phyloP scores from a whole-genome alignment of 2,113 vertebrate genomes.

The Corythornis madagascariensis region DNA sequence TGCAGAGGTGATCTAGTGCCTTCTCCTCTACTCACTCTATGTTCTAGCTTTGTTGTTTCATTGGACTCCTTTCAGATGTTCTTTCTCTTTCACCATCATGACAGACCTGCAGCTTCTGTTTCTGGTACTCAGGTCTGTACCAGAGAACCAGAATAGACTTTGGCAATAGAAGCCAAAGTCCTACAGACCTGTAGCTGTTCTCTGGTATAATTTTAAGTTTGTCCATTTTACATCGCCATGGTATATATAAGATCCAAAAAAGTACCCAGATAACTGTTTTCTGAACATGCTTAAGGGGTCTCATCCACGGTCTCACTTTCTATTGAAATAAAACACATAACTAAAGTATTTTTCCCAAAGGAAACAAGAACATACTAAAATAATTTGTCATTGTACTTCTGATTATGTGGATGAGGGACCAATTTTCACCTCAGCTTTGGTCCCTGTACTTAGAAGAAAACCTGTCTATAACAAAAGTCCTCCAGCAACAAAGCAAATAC shows the following conservation, averaged over 20 bases:
- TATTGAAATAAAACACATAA: not conserved
- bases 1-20: not conserved
- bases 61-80: not conserved
- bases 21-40: not conserved
- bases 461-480: not conserved
- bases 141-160: not conserved
- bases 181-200: not conserved
- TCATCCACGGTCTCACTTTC: not conserved
- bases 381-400: not conserved
- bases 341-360: not conserved
- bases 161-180: not conserved
- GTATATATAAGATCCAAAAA: not conserved
- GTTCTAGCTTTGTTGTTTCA: not conserved
- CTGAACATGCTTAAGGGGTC: not conserved
- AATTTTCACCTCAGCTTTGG: not conserved
- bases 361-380: not conserved
- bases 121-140: not conserved
- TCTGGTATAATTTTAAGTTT: not conserved
- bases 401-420: not conserved
- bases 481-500: not conserved
- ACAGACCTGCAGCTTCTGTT: not conserved
- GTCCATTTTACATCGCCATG: not conserved
- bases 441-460: not conserved
- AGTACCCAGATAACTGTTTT: not conserved
- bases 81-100: not conserved